Evolutionary conservation across 1,140 invertebrate genomes (phyloP), one percentile per base, ranked within the genome.

Genomic region (Episyrphus balteatus): DNA sequence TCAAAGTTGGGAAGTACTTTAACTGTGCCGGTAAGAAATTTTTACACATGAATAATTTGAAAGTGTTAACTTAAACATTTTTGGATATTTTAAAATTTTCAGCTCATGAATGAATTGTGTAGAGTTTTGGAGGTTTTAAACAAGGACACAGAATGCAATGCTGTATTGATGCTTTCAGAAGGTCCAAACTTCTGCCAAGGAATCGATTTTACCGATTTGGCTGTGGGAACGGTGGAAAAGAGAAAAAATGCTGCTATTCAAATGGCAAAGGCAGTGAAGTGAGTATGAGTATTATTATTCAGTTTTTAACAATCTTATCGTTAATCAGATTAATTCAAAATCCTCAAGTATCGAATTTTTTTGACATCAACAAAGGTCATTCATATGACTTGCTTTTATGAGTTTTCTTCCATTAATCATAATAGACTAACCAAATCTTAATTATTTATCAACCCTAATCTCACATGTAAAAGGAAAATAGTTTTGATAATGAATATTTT

Each of bases 101-200:
- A 82, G 75, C 66, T 82, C 51, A 70, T 83, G 63, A 70, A 75
- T 53, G 83, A 86, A 61, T 61, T 87, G 26, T 74, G 67, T 13
- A 73, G 76, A 15, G 73, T 73, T 18, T 56, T 87, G 31, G 68
- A 70, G 41, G 70, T 75, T 46, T 55, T 83, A 33, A 72, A 71
- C 43, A 74, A 74, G 48, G 82, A 84, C 51, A 69, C 73, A 2
- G 73, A 73, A 2, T 82, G 78, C 51, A 70, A 76, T 52, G 76
- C 80, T 8, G 81, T 84, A 19, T 61, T 84, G 15, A 57, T 87
- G 2, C 78, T 75, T 15, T 80, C 75, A 26, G 77, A 73, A 7
- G 78, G 76, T 12, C 72, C 66, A 15, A 75, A 77, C 32, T 86
- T 85, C 55, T 86, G 83, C 52, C 76, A 83, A 53, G 84, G 84